A percentile compares a stretch with the other conserved stretches of the same genome.
These are phyloP conservation scores for Microcebus lehilahytsara DNA, from an alignment of 2,113 vertebrate genomes.

Conservation along the genomic window DNA sequence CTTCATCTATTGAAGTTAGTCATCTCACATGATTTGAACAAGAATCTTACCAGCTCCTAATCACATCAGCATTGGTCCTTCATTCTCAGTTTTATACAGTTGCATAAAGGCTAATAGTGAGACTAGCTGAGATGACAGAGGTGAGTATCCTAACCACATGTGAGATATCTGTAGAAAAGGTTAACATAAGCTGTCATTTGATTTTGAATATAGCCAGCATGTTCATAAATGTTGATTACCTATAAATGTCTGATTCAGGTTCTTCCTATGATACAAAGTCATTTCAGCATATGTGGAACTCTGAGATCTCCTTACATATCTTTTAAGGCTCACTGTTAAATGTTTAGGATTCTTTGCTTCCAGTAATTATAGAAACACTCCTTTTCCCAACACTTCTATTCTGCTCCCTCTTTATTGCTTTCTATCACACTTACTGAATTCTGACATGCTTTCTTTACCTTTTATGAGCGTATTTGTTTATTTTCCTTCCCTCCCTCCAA, in stretches of 20 bases:
- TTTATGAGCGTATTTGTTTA: not conserved
- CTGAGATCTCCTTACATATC: not conserved
- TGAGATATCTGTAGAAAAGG: not conserved
- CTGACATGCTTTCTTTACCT: not conserved
- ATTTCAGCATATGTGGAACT: not conserved
- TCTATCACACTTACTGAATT: not conserved
- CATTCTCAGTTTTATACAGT: not conserved
- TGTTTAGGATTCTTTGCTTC: not conserved
- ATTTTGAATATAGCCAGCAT: not conserved
- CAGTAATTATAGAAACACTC: not conserved
- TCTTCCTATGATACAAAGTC: not conserved
- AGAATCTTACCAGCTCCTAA: slow-evolving; percentile 8
- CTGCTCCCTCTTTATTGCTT: not conserved
- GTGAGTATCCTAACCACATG: not conserved
- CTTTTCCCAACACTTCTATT: not conserved
- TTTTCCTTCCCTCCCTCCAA: not conserved
- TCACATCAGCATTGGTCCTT: not conserved
- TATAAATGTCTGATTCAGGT: not conserved
- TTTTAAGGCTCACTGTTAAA: not conserved
- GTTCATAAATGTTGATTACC: not conserved
- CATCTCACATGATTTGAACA: slow-evolving; percentile 36
- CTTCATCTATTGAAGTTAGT: not conserved
- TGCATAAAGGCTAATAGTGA: not conserved
- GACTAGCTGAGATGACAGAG: not conserved
- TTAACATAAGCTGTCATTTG: not conserved